Base-by-base conservation (phyloP, 1,140 invertebrate genomes). In the Drosophila albomicans region DNA sequence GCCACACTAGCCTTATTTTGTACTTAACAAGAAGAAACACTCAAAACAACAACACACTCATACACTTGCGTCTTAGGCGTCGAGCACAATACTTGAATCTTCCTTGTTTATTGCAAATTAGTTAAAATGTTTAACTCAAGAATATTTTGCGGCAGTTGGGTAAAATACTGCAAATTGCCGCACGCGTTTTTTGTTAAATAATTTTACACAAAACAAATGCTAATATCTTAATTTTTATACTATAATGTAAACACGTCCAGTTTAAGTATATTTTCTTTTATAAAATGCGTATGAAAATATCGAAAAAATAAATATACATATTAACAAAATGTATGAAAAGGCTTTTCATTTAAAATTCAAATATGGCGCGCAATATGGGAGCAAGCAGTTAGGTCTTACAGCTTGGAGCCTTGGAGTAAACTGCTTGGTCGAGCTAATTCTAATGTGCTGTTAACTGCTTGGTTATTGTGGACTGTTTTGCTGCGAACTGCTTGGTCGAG, bases 1-100 rank as follows among this genome's bases (percentile, higher is more conserved):
- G 65, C 68, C 69, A 81, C 71, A 78, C 66, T 75, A 80, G 84
- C 85, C 80, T 88, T 89, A 78, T 87, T 75, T 88, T 78, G 84
- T 88, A 88, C 85, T 88, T 88, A 88, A 87, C 62, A 69, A 81
- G 35, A 65, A 81, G 45, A 45, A 41, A 65, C 63, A 59, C 38
- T 51, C 30, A 72, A 2, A 20, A 20, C 20, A 20, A 20, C 16
- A 20, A 30, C 4, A 48, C 6, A 32, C 20, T 13, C 25, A 48
- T 1, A 49, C 58, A 87, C 68, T 59, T 70, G 62, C 75, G 73
- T 81, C 84, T 69, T 82, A 87, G 82, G 84, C 82, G 77, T 66
- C 35, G 16, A 80, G 84, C 84, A 87, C 84, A 87, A 87, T 75
- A 79, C 72, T 68, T 46, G 48, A 67, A 75, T 61, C 77, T 80